Conservation (phyloP, 1,140 invertebrate genomes). For the Tetragonula clypearis region DNA sequence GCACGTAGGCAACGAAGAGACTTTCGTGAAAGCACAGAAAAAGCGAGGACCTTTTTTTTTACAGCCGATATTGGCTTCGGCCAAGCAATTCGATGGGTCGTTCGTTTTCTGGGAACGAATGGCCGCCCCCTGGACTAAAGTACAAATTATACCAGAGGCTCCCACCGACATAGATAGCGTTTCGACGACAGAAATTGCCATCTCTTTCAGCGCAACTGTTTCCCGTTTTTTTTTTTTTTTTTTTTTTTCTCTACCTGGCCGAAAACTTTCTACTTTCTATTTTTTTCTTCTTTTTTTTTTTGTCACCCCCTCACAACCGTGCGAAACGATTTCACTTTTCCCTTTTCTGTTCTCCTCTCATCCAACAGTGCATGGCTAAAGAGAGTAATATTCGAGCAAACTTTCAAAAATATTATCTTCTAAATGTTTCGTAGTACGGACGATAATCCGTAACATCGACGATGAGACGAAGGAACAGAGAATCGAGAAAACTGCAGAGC, state of each 20-base stretch:
- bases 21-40: slow-evolving; percentile 65
- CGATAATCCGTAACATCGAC: neutral
- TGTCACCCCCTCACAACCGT: neutral
- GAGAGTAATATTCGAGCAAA: neutral
- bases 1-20: slow-evolving; percentile 24
- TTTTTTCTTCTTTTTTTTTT: neutral
- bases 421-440: neutral
- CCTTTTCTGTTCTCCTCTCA: neutral
- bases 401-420: neutral
- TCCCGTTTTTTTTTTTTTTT: slow-evolving; percentile 19
- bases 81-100: slow-evolving; percentile 51
- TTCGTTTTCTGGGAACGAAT: slow-evolving; percentile 58
- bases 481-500: slow-evolving; percentile 14
- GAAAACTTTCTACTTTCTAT: slow-evolving; percentile 73
- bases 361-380: too few relatives aligned
- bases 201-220: slow-evolving; percentile 18
- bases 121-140: slow-evolving; percentile 58
- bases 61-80: slow-evolving; percentile 51
- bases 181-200: slow-evolving; percentile 52
- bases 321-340: slow-evolving; percentile 33
- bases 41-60: slow-evolving; percentile 65
- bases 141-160: slow-evolving; percentile 66
- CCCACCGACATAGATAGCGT: slow-evolving; percentile 46
- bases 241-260: slow-evolving; percentile 64
- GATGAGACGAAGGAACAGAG: neutral